Evolutionary conservation across 2,888 invertebrate species (phyloP), one percentile per base, ranked within the genome.

Genomic region (Toxonevra muliebris): DNA sequence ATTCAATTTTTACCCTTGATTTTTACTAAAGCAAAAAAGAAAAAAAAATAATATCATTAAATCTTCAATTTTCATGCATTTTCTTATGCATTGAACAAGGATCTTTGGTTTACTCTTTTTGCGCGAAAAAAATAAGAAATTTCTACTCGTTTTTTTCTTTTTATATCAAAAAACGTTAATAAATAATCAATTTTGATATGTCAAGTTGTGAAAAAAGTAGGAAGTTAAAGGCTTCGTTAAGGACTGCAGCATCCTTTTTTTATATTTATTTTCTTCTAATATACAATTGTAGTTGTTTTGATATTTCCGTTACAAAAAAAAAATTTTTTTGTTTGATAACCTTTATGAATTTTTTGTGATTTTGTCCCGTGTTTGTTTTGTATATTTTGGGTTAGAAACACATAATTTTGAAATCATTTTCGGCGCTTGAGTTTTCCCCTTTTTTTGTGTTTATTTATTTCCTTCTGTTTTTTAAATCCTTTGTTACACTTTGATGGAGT

Each of bases 141-240:
- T 52, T 41, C 5, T 17, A 54, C 54, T 63, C 45, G 43, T n/a
- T 62, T 52, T 11, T 17, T 30, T 13, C 41, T 17, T 64, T 15
- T 40, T 61, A 10, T 54, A 75, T 79, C 77, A 75, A 78, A 77
- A 75, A 80, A 78, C 75, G 76, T 73, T 69, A 76, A 79, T 77
- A 75, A 80, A 79, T 77, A 78, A 74, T 70, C 72, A 68, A 71
- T 69, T 71, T 64, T 66, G 42, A 45, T 50, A 63, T 69, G 69
- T 40, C 73, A 73, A 75, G 74, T 75, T 75, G 75, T 73, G 75
- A 69, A 74, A 76, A 73, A 61, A 68, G 69, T 74, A 75, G 75
- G 71, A 72, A 66, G 55, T 12, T 41, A 72, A 73, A 75, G 74
- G 71, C 68, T 72, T 73, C 70, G 61, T 58, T 69, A 62, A n/a